Evolutionary conservation across 2,797 vertebrate species (phyloP), one percentile per base, ranked within the genome.

Genomic region (Enteromius treurensis): DNA sequence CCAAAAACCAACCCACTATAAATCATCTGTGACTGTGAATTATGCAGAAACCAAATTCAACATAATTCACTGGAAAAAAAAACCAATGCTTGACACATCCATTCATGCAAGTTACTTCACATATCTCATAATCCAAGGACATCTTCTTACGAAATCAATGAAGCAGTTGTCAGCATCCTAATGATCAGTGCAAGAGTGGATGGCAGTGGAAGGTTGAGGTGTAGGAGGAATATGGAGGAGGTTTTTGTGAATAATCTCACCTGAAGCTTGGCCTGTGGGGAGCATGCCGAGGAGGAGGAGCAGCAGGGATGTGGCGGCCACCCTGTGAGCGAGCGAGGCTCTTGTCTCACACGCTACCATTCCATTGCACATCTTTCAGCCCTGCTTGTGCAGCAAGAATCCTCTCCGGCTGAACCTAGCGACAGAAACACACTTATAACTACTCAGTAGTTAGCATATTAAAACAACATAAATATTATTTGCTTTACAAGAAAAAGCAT

Each of bases 281-380:
- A 95, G 87, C 77, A 92, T 88, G 87, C 90, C 79, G 88, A 94
- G 88, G 89, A 95, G 88, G 89, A 94, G 90, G 49, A 88, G 70
- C 87, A 95, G 91, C 81, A 94, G 90, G 17, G 86, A 85, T 53
- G 91, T 90, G 89, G 90, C 89, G 89, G 92, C 92, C 91, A 94
- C 91, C 87, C 91, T 93, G 90, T 90, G 91, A 90, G 90, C 91
- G 89, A 40, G 80, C 81, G 90, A 90, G 89, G 90, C 89, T 92
- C 91, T 92, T 89, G 91, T 94, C 90, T 91, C 91, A 89, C 92
- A 93, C 88, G 90, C 93, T 92, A 92, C 93, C 94, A 95, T 95
- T 92, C 94, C 94, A 95, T 95, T 88, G 92, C 92, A 92, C 95
- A 95, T 95, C 91, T 94, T 95, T 94, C 90, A 93, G 91, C 88